These are phyloP conservation scores for Lasioglossum pauxillum DNA, from an alignment of 2,888 invertebrate species.

Conservation along the genomic window DNA sequence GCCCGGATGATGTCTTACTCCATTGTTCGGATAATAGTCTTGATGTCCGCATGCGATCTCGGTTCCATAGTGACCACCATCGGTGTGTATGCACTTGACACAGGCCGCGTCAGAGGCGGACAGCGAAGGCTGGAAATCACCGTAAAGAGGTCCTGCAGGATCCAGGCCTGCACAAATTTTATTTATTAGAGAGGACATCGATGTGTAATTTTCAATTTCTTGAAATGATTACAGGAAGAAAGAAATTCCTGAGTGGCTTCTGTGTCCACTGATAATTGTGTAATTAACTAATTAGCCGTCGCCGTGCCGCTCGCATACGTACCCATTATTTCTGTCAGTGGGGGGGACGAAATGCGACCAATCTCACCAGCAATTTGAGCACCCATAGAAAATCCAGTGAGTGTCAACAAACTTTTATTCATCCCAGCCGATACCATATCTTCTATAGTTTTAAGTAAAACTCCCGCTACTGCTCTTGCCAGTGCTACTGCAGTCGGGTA, in stretches of 20 bases:
- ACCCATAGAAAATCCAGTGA: not conserved
- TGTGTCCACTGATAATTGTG: no score
- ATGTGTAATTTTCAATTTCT: no score
- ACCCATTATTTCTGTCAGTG: rapidly evolving
- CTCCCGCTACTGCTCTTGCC: rapidly evolving
- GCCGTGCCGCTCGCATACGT: not conserved
- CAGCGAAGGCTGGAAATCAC: rapidly evolving
- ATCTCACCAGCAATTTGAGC: not conserved
- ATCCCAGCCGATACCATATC: not conserved
- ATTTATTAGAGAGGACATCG: no score
- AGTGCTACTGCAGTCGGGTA: not conserved
- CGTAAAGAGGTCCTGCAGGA: not conserved
- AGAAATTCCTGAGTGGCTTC: no score
- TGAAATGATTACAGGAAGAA: no score
- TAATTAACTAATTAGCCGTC: no score
- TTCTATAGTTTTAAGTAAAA: not conserved
- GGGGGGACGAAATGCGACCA: not conserved
- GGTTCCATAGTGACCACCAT: not conserved
- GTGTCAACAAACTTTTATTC: not conserved
- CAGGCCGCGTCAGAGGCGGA: not conserved
- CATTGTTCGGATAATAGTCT: not conserved
- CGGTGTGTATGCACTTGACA: not conserved
- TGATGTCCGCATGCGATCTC: not conserved
- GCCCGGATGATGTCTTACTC: not conserved
- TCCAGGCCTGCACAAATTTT: not conserved